These are phyloP conservation scores for Ladona fulva DNA, from an alignment of 1,140 invertebrate species.

Conservation along the genomic window DNA sequence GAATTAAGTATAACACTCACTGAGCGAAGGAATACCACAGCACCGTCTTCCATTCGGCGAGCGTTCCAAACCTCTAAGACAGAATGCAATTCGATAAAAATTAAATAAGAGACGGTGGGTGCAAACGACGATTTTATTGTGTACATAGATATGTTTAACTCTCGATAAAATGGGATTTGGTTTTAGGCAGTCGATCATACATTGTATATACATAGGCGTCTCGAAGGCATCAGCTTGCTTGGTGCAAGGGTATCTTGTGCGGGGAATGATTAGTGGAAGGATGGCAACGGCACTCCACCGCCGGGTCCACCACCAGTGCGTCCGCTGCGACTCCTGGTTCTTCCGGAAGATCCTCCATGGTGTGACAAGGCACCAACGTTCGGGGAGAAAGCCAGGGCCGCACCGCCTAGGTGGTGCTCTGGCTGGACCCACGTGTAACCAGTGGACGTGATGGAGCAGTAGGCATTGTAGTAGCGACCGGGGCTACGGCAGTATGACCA, in stretches of 20 bases:
- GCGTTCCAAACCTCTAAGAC: too few relatives aligned
- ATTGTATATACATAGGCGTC: not conserved
- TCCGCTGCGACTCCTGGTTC: not conserved
- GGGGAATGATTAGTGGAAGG: not conserved
- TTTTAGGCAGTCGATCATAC: too few relatives aligned
- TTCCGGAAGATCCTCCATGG: not conserved
- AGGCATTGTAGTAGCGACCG: slow-evolving; percentile 80
- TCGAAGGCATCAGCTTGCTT: not conserved
- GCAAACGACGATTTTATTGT: too few relatives aligned
- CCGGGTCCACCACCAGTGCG: not conserved
- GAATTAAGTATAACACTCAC: too few relatives aligned
- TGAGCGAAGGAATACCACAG: too few relatives aligned
- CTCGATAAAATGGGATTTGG: too few relatives aligned
- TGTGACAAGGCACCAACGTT: not conserved
- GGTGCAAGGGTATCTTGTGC: too few relatives aligned
- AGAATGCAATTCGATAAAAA: too few relatives aligned
- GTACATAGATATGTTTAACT: too few relatives aligned
- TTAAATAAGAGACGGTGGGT: too few relatives aligned
- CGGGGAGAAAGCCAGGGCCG: not conserved
- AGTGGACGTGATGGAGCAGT: slow-evolving; percentile 79
- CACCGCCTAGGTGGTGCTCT: slow-evolving; percentile 1
- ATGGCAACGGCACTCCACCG: not conserved
- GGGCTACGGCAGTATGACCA: slow-evolving; percentile 81
- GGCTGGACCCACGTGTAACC: slow-evolving; percentile 52
- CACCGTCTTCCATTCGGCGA: too few relatives aligned